Evolutionary conservation across 2,113 vertebrate species (phyloP).

Genomic region (Hypocryptadius cinnamomeus): DNA sequence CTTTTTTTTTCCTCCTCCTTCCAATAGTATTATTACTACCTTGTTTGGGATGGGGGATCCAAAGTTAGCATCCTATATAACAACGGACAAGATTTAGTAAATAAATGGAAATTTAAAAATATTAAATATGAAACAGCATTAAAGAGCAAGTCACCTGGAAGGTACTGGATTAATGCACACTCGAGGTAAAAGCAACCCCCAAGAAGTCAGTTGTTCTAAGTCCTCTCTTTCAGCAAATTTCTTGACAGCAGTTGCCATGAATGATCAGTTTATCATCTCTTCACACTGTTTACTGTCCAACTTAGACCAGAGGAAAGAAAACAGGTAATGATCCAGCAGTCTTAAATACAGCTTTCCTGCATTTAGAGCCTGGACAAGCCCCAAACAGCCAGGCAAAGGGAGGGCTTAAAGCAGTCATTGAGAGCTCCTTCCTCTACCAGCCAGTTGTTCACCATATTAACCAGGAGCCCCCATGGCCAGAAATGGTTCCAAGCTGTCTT

Average conservation of each 20-base stretch:
- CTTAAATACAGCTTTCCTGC: background rate
- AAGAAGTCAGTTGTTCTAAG: background rate
- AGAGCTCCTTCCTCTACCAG: background rate
- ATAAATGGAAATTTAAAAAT: background rate
- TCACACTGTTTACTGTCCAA: background rate
- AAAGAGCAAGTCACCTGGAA: background rate
- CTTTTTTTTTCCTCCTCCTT: background rate
- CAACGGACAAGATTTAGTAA: background rate
- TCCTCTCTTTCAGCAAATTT: background rate
- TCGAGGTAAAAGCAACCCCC: background rate
- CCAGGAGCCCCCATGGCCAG: accelerated
- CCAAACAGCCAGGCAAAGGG: background rate
- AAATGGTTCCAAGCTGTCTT: background rate
- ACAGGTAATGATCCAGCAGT: background rate
- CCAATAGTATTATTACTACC: background rate
- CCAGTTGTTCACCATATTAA: background rate
- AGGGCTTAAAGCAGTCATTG: background rate
- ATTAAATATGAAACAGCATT: background rate
- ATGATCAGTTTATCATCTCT: background rate
- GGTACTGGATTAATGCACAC: background rate
- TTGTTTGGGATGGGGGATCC: background rate
- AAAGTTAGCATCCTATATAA: background rate
- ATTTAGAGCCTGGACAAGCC: background rate
- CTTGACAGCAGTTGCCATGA: background rate
- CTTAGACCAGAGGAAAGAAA: background rate